A percentile compares a stretch with the other conserved stretches of the same genome.
phyloP scores from a whole-genome alignment of 2,797 vertebrate genomes.

The Meda fulgida region DNA sequence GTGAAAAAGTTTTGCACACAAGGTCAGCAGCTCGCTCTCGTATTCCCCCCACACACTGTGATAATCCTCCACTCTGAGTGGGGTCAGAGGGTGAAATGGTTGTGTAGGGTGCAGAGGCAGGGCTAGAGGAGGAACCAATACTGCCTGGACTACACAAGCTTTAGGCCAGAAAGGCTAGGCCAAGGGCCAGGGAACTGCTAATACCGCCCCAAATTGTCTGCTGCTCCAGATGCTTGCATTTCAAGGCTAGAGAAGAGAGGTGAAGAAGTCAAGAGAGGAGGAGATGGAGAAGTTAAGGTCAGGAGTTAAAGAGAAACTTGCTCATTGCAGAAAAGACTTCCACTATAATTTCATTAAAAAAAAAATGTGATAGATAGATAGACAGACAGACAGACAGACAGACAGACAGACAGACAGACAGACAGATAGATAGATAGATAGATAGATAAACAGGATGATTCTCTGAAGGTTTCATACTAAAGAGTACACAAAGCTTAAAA shows the following conservation, averaged over 20 bases:
- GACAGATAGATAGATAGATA: too few relatives aligned
- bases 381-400: too few relatives aligned
- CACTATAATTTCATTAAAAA: not conserved
- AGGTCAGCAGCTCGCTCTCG: slow-evolving; percentile 38
- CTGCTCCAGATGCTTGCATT: slow-evolving; percentile 67
- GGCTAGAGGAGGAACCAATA: slow-evolving; percentile 35
- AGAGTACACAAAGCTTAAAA: not conserved
- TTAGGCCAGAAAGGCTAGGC: slow-evolving; percentile 54
- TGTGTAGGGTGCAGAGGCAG: slow-evolving; percentile 40
- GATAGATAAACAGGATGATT: not conserved
- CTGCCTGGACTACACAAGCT: slow-evolving; percentile 42
- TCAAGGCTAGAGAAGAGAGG: slow-evolving; percentile 65
- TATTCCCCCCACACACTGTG: slow-evolving; percentile 51
- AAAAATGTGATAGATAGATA: not conserved
- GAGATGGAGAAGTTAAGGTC: slow-evolving; percentile 37
- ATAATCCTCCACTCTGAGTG: slow-evolving; percentile 56
- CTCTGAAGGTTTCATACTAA: not conserved
- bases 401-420: too few relatives aligned
- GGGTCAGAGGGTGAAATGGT: slow-evolving; percentile 64
- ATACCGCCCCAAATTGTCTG: slow-evolving; percentile 76
- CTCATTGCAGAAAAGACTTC: not conserved
- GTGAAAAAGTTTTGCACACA: slow-evolving; percentile 40
- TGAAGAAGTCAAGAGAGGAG: slow-evolving; percentile 61
- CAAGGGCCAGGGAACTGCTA: slow-evolving; percentile 69
- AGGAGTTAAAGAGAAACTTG: slow-evolving; percentile 9